Conservation (phyloP, 2,797 vertebrate genomes). For the Thunnus albacares region DNA sequence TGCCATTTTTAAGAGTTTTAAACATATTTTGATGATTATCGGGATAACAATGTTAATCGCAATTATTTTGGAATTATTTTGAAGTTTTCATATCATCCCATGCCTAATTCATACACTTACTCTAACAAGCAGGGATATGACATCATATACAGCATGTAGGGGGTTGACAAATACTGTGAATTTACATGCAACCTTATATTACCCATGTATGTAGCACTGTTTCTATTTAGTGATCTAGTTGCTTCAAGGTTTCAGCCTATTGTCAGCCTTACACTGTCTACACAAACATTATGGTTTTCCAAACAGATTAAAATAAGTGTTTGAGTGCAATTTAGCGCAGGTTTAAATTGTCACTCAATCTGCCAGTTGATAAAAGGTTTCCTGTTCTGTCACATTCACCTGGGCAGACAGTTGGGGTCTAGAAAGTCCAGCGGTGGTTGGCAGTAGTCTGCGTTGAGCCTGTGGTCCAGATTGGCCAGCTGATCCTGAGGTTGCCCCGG, state of each 20-base stretch:
- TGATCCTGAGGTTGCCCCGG: constrained; percentile 89
- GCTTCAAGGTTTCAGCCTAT: constrained; percentile 9
- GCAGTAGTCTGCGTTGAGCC: constrained; percentile 73
- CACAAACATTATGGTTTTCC: background rate
- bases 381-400: constrained; percentile 66
- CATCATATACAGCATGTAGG: background rate
- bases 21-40: too few relatives aligned
- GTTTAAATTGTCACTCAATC: constrained; percentile 6
- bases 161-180: background rate
- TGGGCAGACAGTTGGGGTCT: constrained; percentile 83
- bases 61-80: too few relatives aligned
- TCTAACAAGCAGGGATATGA: background rate
- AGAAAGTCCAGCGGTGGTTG: constrained; percentile 84
- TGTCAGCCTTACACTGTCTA: background rate
- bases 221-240: constrained; percentile 4
- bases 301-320: background rate
- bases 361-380: constrained; percentile 9
- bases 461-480: constrained; percentile 71
- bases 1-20: too few relatives aligned
- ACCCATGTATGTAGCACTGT: background rate
- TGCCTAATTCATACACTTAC: background rate
- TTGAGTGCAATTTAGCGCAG: constrained; percentile 12
- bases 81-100: too few relatives aligned
- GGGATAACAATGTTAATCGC: too few relatives aligned
- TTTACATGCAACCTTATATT: background rate